Base-by-base conservation (phyloP, 2,888 invertebrate genomes). In the Mimumesa dahlbomi region DNA sequence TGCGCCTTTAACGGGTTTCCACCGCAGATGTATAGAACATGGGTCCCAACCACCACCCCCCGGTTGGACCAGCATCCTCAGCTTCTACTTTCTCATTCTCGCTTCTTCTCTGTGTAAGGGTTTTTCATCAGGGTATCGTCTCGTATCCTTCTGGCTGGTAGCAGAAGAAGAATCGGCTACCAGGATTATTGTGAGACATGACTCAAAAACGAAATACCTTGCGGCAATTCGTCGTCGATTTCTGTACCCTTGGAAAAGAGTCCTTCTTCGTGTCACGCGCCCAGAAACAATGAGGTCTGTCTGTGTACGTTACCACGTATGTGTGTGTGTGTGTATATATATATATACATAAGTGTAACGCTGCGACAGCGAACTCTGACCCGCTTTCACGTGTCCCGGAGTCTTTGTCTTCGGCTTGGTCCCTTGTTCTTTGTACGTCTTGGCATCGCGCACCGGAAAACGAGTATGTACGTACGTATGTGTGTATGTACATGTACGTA, bases 1-100 rank as follows among this genome's bases (percentile, higher is more conserved):
- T 58, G 74, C 56, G 70, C 75, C 78, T 76, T 77, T 79, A 83
- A 84, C 84, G 77, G 77, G 70, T 81, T 75, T 66, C 74, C 69
- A 69, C 78, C 81, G 82, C 77, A 75, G 65, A 75, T 61, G 76
- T 68, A 74, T 77, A 79, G 68, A 75, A 62, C 63, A 61, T 57
- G 61, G 49, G 29, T n/a, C n/a, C 67, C 13, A 40, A 64, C 58
- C 45, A n/a, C 50, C 72, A 66, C 65, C 66, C 58, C 52, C 36
- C 25, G 42, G 22, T 63, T 58, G 68, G 53, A 70, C 62, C 54
- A 59, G 59, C 72, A 62, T 53, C 59, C 58, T 54, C 50, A 45
- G 16, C 29, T 53, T 46, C 45, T 19, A 34, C 50, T 40, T 31
- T 49, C 7, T 22, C 57, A n/a, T 38, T 50, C 36, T 49, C 13